Conservation (phyloP, 1,140 invertebrate genomes). For the Meloidogyne hapla region DNA sequence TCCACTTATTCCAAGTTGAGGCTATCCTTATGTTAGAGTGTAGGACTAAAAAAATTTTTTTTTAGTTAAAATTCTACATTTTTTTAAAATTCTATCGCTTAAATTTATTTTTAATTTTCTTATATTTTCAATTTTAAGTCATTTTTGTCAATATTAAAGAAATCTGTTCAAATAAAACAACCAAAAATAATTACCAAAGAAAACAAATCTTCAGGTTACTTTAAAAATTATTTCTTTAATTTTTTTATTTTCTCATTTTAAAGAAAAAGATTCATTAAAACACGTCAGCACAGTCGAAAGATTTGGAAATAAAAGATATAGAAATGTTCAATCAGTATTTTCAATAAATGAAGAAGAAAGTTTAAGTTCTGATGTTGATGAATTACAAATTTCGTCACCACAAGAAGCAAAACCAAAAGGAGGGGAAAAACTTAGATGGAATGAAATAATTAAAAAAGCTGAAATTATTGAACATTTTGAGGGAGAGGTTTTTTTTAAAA, state of each 20-base stretch:
- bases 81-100: too few species aligned
- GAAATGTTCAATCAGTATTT: constrained; percentile 74
- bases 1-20: too few species aligned
- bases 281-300: constrained; percentile 39
- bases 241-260: not conserved
- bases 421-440: constrained; percentile 45
- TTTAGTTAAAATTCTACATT: too few species aligned
- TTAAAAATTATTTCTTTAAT: not conserved
- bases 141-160: constrained; percentile 5
- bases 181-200: constrained; percentile 10
- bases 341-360: constrained; percentile 78
- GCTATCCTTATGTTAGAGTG: too few species aligned
- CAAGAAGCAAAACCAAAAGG: not conserved
- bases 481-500: constrained; percentile 29
- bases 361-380: constrained; percentile 36
- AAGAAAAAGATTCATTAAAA: constrained; percentile 32
- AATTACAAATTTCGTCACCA: not conserved
- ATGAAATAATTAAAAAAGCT: constrained; percentile 45
- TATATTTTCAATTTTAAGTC: not conserved
- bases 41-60: too few species aligned
- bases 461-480: constrained; percentile 48
- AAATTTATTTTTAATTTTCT: constrained; percentile 64
- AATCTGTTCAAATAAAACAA: constrained; percentile 15
- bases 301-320: constrained; percentile 37
- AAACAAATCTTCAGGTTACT: not conserved